Percentiles rank a stretch among this genome's conserved stretches.
These are phyloP conservation scores for Solea senegalensis DNA, from an alignment of 2,113 vertebrate genomes.

Conservation along the genomic window DNA sequence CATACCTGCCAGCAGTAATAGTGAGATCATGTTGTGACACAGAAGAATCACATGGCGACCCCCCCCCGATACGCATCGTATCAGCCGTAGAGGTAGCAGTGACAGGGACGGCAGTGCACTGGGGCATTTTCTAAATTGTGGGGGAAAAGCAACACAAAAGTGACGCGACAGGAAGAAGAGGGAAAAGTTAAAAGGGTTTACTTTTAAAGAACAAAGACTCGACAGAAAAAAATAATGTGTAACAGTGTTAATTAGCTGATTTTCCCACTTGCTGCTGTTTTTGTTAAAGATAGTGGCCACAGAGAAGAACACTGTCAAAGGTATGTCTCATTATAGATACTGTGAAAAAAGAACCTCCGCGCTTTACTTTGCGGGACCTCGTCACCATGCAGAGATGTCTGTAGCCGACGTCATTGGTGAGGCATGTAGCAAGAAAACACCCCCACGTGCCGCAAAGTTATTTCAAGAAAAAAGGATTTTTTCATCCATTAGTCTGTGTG, in stretches of 20 bases:
- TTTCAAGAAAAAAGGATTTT: too few species aligned
- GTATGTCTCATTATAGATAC: not conserved
- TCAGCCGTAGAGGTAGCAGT: constrained; percentile 17
- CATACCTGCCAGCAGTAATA: not conserved
- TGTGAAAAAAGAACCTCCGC: constrained; percentile 12
- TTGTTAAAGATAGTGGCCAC: not conserved
- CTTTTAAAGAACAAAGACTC: not conserved
- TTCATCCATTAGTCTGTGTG: too few species aligned
- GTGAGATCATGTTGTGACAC: constrained; percentile 3
- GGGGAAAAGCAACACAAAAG: constrained; percentile 9
- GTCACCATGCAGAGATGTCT: constrained; percentile 11
- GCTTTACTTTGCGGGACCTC: constrained; percentile 9
- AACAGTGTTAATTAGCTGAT: constrained; percentile 8
- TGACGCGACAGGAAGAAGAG: not conserved
- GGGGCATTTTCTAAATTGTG: constrained; percentile 11
- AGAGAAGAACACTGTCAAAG: not conserved
- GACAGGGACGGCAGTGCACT: constrained; percentile 27
- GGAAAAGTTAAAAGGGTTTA: not conserved
- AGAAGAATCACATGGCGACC: constrained; percentile 29
- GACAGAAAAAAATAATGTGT: not conserved
- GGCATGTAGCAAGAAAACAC: not conserved
- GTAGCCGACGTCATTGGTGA: not conserved
- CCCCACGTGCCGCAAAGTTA: too few species aligned
- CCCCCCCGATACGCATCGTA: constrained; percentile 36
- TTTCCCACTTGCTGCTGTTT: not conserved